Evolutionary conservation across 92 coral and sea anemone genomes (phyloP).

Genomic region (Phenganax subtilis): DNA sequence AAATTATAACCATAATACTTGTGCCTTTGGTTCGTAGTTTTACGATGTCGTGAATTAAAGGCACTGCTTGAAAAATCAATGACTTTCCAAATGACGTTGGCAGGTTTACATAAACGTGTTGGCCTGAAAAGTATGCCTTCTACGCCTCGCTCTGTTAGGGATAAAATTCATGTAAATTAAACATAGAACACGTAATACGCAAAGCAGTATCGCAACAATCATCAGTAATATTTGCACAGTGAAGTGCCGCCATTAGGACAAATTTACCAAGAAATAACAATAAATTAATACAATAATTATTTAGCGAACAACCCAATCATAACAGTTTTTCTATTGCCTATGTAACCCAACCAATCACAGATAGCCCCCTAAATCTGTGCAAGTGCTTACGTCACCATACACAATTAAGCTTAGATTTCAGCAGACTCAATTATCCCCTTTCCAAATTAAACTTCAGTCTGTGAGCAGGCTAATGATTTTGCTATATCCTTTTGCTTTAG

Average conservation of each 20-base stretch:
- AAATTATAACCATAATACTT: constrained; percentile 14
- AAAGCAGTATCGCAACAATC: constrained; percentile 25
- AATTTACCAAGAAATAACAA: background rate
- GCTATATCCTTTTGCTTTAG: too few species aligned
- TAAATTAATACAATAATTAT: constrained; percentile 1
- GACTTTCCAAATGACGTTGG: constrained; percentile 37
- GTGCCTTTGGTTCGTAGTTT: constrained; percentile 6
- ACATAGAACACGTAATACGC: constrained; percentile 18
- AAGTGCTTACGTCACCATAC: constrained; percentile 27
- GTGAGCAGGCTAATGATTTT: constrained; percentile 19
- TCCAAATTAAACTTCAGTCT: background rate
- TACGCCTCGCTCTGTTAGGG: constrained; percentile 28
- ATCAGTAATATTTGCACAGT: background rate
- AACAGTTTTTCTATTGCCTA: background rate
- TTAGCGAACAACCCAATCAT: constrained; percentile 2
- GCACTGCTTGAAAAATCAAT: constrained; percentile 29
- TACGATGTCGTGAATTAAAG: constrained; percentile 14
- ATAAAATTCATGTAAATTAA: constrained; percentile 23
- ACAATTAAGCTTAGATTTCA: constrained; percentile 19
- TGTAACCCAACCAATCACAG: background rate
- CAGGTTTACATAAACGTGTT: constrained; percentile 36
- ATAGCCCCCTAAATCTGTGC: background rate
- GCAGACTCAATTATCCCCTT: constrained; percentile 19
- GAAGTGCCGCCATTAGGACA: background rate
- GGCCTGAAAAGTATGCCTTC: constrained; percentile 25